Evolutionary conservation across 1,140 invertebrate species (phyloP).

Genomic region (Nasonia giraulti): DNA sequence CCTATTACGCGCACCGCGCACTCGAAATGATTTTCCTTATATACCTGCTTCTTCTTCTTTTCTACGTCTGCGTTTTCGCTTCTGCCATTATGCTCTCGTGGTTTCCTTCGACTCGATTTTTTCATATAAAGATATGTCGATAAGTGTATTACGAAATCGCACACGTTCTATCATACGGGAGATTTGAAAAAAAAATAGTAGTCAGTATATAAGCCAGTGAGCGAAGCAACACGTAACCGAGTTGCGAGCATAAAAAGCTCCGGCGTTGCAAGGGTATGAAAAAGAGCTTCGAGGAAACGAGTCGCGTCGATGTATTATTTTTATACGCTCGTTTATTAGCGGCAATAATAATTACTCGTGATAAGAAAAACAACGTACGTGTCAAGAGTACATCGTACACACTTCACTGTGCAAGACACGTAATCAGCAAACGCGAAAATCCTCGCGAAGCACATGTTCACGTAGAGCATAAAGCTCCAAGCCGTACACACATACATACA

Average conservation of each 20-base stretch:
- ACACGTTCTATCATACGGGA: not conserved
- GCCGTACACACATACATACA: too few relatives aligned
- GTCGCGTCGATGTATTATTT: not conserved
- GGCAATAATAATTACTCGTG: not conserved
- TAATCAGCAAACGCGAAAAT: not conserved
- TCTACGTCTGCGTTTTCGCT: not conserved
- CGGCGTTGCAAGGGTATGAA: too few relatives aligned
- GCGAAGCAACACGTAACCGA: not conserved
- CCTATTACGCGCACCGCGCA: not conserved
- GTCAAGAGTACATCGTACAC: not conserved
- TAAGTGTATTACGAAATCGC: not conserved
- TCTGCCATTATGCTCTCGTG: not conserved
- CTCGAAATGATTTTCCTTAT: slow-evolving; percentile 16
- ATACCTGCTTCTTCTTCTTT: not conserved
- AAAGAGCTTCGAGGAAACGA: not conserved
- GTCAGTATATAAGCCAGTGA: not conserved
- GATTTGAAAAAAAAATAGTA: not conserved
- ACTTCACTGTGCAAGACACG: too few relatives aligned
- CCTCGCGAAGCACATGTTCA: not conserved
- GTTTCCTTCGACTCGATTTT: not conserved
- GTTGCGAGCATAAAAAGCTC: not conserved
- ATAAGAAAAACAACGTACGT: not conserved
- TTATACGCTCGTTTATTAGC: not conserved
- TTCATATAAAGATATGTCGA: not conserved
- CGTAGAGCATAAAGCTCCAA: not conserved